Percentiles rank a stretch among this genome's conserved stretches.
Evolutionary conservation across 2,113 vertebrate species (phyloP).

Genomic region (Camelus dromedarius): DNA sequence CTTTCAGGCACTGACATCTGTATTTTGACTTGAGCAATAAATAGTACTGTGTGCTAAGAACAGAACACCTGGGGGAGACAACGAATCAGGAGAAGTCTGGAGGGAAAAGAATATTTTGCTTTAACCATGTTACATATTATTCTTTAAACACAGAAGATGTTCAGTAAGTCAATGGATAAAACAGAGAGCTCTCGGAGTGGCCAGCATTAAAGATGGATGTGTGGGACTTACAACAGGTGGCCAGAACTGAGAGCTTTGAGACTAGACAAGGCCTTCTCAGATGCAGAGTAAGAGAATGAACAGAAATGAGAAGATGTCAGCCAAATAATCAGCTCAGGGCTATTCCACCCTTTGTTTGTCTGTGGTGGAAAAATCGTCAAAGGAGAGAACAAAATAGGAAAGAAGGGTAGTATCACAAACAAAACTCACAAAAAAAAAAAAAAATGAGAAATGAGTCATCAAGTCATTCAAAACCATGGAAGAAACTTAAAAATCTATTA

Average conservation of each 20-base stretch:
- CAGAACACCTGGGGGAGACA: not conserved
- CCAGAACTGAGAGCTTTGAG: too few relatives aligned
- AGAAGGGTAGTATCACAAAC: not conserved
- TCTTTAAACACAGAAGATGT: not conserved
- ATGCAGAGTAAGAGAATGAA: not conserved
- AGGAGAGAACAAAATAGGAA: not conserved
- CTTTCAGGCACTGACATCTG: not conserved
- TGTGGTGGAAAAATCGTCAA: not conserved
- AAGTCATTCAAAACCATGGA: not conserved
- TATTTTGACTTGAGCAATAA: not conserved
- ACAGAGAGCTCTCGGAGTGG: not conserved
- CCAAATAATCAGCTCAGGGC: not conserved
- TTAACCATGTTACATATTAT: not conserved
- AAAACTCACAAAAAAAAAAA: not conserved
- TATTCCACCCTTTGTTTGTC: rapidly evolving
- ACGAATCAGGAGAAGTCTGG: not conserved
- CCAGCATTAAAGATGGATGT: not conserved
- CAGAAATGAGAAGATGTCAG: not conserved
- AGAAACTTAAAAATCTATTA: not conserved
- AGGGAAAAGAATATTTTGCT: not conserved
- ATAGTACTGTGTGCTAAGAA: not conserved
- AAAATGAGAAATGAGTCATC: not conserved
- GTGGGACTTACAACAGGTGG: not conserved
- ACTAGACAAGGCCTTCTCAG: not conserved
- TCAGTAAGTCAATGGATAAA: not conserved